A percentile compares a stretch with the other conserved stretches of the same genome.
Evolutionary conservation across 1,140 invertebrate genomes (phyloP).

Genomic region (Cyphomyrmex costatus): DNA sequence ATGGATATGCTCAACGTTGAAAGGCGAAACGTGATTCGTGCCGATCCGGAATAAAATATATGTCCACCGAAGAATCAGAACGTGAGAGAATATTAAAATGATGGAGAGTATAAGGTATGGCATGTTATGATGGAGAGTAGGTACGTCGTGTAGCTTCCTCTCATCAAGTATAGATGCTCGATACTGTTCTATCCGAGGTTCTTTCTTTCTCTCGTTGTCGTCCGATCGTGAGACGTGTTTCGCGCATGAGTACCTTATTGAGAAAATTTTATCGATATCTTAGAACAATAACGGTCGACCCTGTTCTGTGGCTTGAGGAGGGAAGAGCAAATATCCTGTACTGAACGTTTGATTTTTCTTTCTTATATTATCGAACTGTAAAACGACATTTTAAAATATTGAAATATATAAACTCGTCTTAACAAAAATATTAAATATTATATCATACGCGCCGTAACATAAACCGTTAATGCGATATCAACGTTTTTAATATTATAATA

Average conservation of each 20-base stretch:
- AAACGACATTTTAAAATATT: slow-evolving; percentile 26
- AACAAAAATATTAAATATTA: slow-evolving; percentile 16
- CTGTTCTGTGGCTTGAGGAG: background rate
- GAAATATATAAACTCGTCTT: background rate
- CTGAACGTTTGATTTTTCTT: slow-evolving; percentile 22
- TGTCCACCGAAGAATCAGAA: slow-evolving; percentile 26
- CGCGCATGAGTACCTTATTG: slow-evolving; percentile 16
- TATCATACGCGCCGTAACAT: background rate
- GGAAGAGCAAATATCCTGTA: slow-evolving; percentile 2
- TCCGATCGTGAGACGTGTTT: slow-evolving; percentile 15
- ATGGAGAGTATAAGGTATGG: background rate
- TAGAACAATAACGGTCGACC: slow-evolving; percentile 21
- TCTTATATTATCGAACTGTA: background rate
- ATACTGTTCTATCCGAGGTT: slow-evolving; percentile 5
- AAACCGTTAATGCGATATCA: background rate
- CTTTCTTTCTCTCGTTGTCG: background rate
- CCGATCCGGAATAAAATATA: slow-evolving; percentile 36
- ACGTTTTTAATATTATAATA: slow-evolving; percentile 1
- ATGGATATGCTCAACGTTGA: slow-evolving; percentile 57
- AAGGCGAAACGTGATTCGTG: slow-evolving; percentile 55
- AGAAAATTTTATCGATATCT: slow-evolving; percentile 55
- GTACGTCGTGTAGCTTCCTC: background rate
- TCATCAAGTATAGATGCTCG: slow-evolving; percentile 3
- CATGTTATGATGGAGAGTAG: no score
- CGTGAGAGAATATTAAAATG: slow-evolving; percentile 47